Evolutionary conservation across 2,113 vertebrate genomes (phyloP).

Genomic region (Calidris pygmaea): DNA sequence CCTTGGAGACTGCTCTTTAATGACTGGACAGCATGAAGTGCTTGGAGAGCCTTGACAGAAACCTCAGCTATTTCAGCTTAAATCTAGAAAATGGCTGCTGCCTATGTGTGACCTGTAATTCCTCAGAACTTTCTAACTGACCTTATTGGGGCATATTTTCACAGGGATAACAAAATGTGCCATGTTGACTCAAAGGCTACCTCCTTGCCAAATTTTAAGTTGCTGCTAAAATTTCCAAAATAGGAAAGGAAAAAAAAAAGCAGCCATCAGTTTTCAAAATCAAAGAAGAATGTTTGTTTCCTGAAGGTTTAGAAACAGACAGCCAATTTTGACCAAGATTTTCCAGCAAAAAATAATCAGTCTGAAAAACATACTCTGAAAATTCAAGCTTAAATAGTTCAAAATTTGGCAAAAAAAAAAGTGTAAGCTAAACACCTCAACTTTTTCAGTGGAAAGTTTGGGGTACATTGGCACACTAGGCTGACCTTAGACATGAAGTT

Average conservation of each 20-base stretch:
- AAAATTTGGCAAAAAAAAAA: not conserved
- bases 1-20: not conserved
- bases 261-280: not conserved
- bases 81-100: not conserved
- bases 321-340: not conserved
- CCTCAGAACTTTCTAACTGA: not conserved
- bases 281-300: not conserved
- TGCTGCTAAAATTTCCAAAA: not conserved
- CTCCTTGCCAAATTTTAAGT: conserved; percentile 4
- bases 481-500: not conserved
- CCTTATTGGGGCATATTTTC: not conserved
- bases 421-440: not conserved
- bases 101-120: not conserved
- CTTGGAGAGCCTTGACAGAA: not conserved
- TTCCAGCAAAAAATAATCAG: not conserved
- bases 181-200: not conserved
- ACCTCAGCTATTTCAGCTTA: not conserved
- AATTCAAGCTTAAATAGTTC: not conserved
- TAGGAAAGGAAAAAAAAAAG: not conserved
- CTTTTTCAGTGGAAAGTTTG: not conserved
- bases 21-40: not conserved
- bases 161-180: not conserved
- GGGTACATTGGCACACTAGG: rapidly evolving
- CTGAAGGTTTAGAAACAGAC: not conserved
- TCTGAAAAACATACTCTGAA: not conserved